phyloP scores from a whole-genome alignment of 2,113 vertebrate species.

The Thymallus thymallus region DNA sequence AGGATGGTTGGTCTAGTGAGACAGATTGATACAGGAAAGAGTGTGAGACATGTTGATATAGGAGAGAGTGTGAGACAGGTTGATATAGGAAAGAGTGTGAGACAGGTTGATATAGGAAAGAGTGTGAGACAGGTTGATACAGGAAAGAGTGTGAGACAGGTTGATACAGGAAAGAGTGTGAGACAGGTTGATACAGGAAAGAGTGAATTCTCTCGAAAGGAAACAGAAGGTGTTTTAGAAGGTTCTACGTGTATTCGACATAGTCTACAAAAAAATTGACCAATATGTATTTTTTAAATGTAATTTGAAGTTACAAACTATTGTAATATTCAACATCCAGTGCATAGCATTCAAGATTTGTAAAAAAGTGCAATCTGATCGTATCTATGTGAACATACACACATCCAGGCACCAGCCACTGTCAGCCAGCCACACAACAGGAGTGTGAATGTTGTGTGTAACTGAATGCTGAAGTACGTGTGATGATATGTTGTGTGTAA shows the following conservation, averaged over 20 bases:
- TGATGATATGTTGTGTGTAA: neutral
- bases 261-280: conserved; percentile 40
- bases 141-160: too few species aligned
- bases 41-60: too few species aligned
- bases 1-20: neutral
- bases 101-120: too few species aligned
- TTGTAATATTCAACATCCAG: conserved; percentile 15
- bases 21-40: neutral
- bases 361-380: conserved; percentile 57
- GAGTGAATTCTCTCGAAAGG: neutral
- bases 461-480: neutral
- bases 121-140: too few species aligned
- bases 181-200: too few species aligned
- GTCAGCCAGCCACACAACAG: conserved; percentile 1
- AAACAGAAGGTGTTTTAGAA: neutral
- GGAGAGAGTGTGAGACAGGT: too few species aligned
- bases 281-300: conserved; percentile 58
- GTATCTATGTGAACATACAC: conserved; percentile 21
- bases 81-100: too few species aligned
- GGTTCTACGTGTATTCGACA: neutral
- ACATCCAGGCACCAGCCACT: conserved; percentile 14
- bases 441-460: conserved; percentile 22
- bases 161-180: too few species aligned
- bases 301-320: conserved; percentile 47
- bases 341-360: conserved; percentile 46